phyloP scores from a whole-genome alignment of 2,113 vertebrate genomes.

The Lates calcarifer region DNA sequence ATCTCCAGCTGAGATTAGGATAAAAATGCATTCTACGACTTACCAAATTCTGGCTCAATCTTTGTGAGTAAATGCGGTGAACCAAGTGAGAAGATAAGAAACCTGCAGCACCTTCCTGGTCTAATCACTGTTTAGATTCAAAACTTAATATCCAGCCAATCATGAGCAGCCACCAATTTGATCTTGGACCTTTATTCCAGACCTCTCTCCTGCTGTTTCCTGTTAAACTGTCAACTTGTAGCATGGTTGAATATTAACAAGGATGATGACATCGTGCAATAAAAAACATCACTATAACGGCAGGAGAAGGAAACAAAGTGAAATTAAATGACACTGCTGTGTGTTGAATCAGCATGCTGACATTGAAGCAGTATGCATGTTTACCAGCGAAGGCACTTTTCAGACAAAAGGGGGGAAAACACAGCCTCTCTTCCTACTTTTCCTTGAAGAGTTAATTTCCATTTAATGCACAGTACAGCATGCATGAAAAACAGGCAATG shows the following conservation, averaged over 20 bases:
- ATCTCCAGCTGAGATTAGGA: slow-evolving; percentile 5
- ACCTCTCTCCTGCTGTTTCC: neutral
- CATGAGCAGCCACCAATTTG: slow-evolving; percentile 9
- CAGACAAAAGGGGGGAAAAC: no score
- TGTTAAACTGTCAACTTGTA: slow-evolving; percentile 7
- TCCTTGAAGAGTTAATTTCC: no score
- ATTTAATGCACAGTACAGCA: no score
- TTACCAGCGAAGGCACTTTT: neutral
- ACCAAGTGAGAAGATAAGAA: neutral
- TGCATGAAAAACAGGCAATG: no score
- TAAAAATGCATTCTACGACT: slow-evolving; percentile 30
- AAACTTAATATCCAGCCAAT: slow-evolving; percentile 38
- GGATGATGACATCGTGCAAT: slow-evolving; percentile 44
- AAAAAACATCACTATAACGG: slow-evolving; percentile 1
- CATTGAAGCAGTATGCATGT: no score
- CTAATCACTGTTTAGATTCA: slow-evolving; percentile 37
- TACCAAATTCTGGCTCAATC: slow-evolving; percentile 24
- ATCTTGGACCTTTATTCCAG: slow-evolving; percentile 41
- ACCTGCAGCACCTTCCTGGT: neutral
- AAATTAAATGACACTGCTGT: neutral
- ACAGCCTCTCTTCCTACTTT: no score
- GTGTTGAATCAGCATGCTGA: neutral
- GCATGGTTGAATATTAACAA: slow-evolving; percentile 68
- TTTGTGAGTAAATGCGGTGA: slow-evolving; percentile 7
- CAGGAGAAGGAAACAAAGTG: slow-evolving; percentile 1